Base-by-base conservation (phyloP, 2,888 invertebrate genomes). In the Drosophila lacicola region DNA sequence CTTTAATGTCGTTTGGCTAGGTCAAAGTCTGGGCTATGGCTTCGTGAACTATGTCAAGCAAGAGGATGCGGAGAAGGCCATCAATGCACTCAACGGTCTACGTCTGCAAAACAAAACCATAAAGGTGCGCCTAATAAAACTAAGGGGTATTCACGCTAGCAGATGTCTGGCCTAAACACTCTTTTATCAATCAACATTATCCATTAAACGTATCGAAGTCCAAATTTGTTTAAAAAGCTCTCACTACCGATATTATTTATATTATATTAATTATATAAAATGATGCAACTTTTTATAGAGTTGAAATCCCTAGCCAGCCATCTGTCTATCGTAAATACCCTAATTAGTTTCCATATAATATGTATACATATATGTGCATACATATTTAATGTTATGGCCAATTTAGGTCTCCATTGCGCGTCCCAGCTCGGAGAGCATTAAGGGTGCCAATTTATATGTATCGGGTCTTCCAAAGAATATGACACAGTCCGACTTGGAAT, bases 41-140 rank as follows among this genome's bases (percentile, higher is more conserved):
- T 99, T 99, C 94, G 99, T 99, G 91, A 99, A 99, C 95, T 99
- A 99, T 94, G 97, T 98, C 92, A 95, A 97, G 90, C 95, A 97
- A 74, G 98, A 98, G 93, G 99, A 99, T 93, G 99, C 99, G 71
- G 98, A 98, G 93, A 99, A 99, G 94, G 99, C 99, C 81, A 99
- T 99, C 93, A 96, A 96, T 93, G 98, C 98, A 68, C 95, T 99
- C 90, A 99, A 99, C 93, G 99, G 99, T 88, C 96, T 99, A 84
- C 95, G 99, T 84, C 95, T 99, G 88, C 99, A 99, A 94, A 99
- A 99, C 94, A 99, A 99, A 95, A 99, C 99, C 67, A 99, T 99
- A 92, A 99, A 99, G 96, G 98, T 98, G 93, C 75, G 86, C 70
- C 17, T 17, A 21, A 4, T 11, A 29, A 13, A 25, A 13, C 21